Evolutionary conservation across 2,888 invertebrate species (phyloP).

Genomic region (Aporophyla nigra): DNA sequence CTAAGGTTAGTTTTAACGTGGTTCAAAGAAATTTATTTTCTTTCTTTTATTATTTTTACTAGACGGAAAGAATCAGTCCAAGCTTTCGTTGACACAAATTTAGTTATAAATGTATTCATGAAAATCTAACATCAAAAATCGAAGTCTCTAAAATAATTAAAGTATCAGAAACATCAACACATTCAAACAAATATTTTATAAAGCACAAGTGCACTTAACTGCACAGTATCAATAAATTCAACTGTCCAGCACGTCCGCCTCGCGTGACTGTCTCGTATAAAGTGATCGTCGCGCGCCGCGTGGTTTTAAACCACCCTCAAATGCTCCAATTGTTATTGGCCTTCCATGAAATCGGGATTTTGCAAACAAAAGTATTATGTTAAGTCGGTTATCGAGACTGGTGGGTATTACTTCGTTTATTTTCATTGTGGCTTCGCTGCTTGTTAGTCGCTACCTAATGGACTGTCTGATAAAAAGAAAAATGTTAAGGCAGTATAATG

Average conservation of each 20-base stretch:
- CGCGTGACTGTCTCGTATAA: conserved; percentile 72
- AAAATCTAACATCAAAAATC: not conserved
- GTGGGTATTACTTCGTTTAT: conserved; percentile 67
- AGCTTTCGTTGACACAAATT: not conserved
- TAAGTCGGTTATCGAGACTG: conserved; percentile 38
- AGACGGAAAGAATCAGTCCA: not conserved
- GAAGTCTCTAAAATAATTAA: not conserved
- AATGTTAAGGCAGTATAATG: conserved; percentile 26
- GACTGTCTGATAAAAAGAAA: conserved; percentile 37
- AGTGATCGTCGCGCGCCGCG: conserved; percentile 61
- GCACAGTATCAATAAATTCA: conserved; percentile 63
- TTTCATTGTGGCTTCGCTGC: conserved; percentile 53
- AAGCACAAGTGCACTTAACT: conserved; percentile 26
- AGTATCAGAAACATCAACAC: not conserved
- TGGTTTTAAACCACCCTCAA: conserved; percentile 67
- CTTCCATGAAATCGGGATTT: conserved; percentile 58
- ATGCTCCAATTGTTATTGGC: conserved; percentile 68
- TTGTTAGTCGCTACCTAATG: conserved; percentile 44
- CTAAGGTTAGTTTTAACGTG: not conserved
- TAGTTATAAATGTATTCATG: not conserved
- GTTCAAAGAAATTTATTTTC: not conserved
- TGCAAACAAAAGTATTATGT: conserved; percentile 60
- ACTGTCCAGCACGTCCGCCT: conserved; percentile 67
- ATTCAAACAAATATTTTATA: conserved; percentile 16
- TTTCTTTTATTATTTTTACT: not conserved